phyloP scores from a whole-genome alignment of 1,140 invertebrate genomes.

The Stratiolaelaps scimitus region DNA sequence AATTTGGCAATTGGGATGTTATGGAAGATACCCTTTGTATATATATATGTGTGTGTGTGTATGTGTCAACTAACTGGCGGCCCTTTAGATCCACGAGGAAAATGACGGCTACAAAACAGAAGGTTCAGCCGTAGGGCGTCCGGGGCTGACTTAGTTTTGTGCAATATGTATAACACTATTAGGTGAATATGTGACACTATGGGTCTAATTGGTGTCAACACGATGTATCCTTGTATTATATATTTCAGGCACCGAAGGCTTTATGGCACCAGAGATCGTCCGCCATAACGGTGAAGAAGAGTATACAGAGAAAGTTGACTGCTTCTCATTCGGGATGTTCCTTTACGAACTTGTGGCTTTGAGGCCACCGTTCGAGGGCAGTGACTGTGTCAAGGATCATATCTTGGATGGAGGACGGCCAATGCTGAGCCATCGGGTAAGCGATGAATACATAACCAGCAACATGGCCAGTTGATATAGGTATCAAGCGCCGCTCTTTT shows the following conservation, averaged over 20 bases:
- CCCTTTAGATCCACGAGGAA: background rate
- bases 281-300: conserved; percentile 95
- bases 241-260: conserved; percentile 63
- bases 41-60: too few relatives aligned
- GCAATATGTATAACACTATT: conserved; percentile 33
- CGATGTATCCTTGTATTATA: background rate
- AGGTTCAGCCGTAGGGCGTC: background rate
- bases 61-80: too few relatives aligned
- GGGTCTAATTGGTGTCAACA: background rate
- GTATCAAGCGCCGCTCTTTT: too few relatives aligned
- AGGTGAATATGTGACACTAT: conserved; percentile 38
- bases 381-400: conserved; percentile 88
- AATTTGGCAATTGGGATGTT: too few relatives aligned
- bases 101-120: background rate
- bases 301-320: conserved; percentile 97
- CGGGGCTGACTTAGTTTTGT: background rate
- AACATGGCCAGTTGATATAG: too few relatives aligned
- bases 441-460: conserved; percentile 31
- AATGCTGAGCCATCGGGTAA: conserved; percentile 61
- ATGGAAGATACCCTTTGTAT: too few relatives aligned
- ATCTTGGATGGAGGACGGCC: conserved; percentile 86
- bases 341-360: conserved; percentile 88
- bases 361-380: conserved; percentile 82
- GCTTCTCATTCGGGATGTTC: conserved; percentile 99
- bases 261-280: conserved; percentile 98